Percentiles rank a stretch among this genome's conserved stretches.
phyloP scores from a whole-genome alignment of 2,113 vertebrate genomes.

The Pantherophis guttatus region DNA sequence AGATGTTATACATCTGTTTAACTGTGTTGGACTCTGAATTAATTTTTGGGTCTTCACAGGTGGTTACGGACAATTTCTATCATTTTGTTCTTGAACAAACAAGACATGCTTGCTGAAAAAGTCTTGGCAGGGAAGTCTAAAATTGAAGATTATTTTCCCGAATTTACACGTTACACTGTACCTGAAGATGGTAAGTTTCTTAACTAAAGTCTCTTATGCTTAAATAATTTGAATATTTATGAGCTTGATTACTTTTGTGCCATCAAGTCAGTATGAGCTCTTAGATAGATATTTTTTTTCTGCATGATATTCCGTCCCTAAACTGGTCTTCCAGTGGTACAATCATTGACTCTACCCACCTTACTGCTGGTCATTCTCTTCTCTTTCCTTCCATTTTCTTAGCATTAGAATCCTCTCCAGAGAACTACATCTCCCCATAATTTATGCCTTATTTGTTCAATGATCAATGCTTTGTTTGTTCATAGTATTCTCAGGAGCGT shows the following conservation, averaged over 20 bases:
- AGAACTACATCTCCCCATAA: not conserved
- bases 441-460: not conserved
- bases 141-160: constrained; percentile 99
- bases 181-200: constrained; percentile 90
- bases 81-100: constrained; percentile 98
- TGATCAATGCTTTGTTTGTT: not conserved
- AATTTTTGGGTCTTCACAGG: constrained; percentile 68
- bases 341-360: not conserved
- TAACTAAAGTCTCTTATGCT: not conserved
- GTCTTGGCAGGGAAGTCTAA: constrained; percentile 99
- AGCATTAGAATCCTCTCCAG: not conserved
- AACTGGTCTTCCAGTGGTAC: not conserved
- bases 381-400: not conserved
- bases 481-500: not conserved
- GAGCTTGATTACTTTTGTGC: not conserved
- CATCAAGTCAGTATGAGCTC: not conserved
- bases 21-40: not conserved
- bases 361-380: not conserved
- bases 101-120: constrained; percentile 98
- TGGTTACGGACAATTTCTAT: constrained; percentile 99
- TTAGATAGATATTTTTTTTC: not conserved
- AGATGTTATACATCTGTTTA: not conserved
- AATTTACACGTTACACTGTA: constrained; percentile 94
- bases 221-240: not conserved
- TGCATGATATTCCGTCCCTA: not conserved